phyloP scores from a whole-genome alignment of 2,888 invertebrate species.

The Limnephilus rhombicus region DNA sequence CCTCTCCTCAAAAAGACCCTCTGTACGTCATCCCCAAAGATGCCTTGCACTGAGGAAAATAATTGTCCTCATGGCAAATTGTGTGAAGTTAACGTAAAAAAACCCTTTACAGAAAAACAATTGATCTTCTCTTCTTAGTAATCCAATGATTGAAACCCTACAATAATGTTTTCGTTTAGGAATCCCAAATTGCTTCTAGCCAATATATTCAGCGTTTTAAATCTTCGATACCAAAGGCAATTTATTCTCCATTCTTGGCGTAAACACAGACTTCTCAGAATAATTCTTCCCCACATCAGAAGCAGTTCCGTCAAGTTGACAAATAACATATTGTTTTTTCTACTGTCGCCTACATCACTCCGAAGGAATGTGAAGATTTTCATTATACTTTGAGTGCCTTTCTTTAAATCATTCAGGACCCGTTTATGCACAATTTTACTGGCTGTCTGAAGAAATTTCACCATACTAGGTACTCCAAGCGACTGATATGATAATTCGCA shows the following conservation, averaged over 20 bases:
- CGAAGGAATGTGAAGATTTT: slow-evolving; percentile 60
- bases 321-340: slow-evolving; percentile 63
- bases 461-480: not conserved
- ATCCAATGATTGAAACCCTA: not conserved
- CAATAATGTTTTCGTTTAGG: not conserved
- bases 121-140: no score
- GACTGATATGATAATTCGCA: no score
- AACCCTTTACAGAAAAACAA: no score
- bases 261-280: slow-evolving; percentile 18
- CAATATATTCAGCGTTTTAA: slow-evolving; percentile 13
- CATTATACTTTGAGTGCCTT: slow-evolving; percentile 54
- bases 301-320: slow-evolving; percentile 56
- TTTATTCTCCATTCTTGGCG: not conserved
- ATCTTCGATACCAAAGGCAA: not conserved
- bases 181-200: not conserved
- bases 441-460: not conserved
- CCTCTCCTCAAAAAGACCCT: no score
- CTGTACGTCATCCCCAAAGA: no score
- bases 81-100: no score
- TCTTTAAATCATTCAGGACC: slow-evolving; percentile 46
- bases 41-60: no score
- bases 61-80: no score
- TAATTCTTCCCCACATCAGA: slow-evolving; percentile 24
- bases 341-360: slow-evolving; percentile 60
- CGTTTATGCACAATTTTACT: not conserved